Evolutionary conservation across 1,140 invertebrate species (phyloP).

Genomic region (Brachystomella parvula): DNA sequence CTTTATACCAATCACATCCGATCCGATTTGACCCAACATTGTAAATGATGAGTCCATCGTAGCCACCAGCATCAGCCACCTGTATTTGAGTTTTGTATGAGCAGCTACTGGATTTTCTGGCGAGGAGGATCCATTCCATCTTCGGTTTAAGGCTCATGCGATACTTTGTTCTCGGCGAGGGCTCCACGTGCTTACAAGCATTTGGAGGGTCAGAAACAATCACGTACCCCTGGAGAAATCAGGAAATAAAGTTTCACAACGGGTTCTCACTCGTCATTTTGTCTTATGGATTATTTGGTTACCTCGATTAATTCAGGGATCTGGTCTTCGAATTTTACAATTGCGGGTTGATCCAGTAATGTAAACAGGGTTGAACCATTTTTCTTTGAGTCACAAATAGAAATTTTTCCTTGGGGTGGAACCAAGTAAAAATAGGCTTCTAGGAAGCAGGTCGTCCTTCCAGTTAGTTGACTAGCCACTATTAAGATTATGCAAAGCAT

Average conservation of each 20-base stretch:
- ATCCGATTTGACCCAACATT: slow-evolving; percentile 68
- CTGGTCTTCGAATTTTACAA: neutral
- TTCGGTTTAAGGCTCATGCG: too few relatives aligned
- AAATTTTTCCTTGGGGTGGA: neutral
- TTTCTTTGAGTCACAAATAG: neutral
- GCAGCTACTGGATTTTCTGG: slow-evolving; percentile 63
- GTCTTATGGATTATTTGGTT: neutral
- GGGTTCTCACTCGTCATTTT: neutral
- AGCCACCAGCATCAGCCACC: slow-evolving; percentile 67
- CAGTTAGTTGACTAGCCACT: too few relatives aligned
- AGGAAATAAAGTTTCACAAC: neutral
- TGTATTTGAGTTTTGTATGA: slow-evolving; percentile 69
- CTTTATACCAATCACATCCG: neutral
- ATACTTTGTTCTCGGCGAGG: slow-evolving; percentile 46
- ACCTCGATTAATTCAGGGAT: neutral
- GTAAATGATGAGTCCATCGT: slow-evolving; percentile 71
- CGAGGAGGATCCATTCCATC: slow-evolving; percentile 61
- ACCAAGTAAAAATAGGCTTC: neutral
- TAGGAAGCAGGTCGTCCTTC: too few relatives aligned
- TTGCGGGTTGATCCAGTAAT: neutral
- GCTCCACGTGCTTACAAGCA: slow-evolving; percentile 55
- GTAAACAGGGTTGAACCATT: neutral
- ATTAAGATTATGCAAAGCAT: too few relatives aligned
- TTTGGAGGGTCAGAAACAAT: slow-evolving; percentile 56
- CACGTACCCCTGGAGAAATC: slow-evolving; percentile 54